Evolutionary conservation across 1,140 invertebrate species (phyloP), one percentile per base, ranked within the genome.

Genomic region (Brachystomella parvula): DNA sequence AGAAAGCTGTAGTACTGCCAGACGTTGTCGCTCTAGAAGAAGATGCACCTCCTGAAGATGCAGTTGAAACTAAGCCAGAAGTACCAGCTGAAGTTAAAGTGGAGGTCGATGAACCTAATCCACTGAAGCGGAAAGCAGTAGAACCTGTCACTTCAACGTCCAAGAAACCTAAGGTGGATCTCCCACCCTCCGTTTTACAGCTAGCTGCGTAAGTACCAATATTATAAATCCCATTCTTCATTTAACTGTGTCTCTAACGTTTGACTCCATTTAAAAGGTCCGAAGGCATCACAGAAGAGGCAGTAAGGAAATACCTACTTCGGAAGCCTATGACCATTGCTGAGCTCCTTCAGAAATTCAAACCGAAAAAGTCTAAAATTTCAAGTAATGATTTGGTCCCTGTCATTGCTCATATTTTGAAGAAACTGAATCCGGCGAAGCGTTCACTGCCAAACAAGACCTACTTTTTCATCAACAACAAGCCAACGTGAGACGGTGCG

Each of bases 321-420:
- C 83, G 95, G 0, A 97, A 97, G 76, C 94, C 94, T 1, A 95
- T 97, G 88, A 97, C 94, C 0, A 90, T 94, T 0, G 96, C 91
- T 0, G 94, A 97, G 76, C 78, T 98, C 19, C 77, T 97, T 3
- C 90, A 94, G 49, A 97, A 97, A 79, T 96, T 97, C 79, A 95
- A 94, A 77, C 90, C 89, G 26, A 95, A 95, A 76, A 92, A 94
- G 74, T 90, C 89, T n/a, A 91, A 91, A 15, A 82, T 96, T 32
- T 87, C 85, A 24, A 90, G 87, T 61, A 91, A 96, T 67, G 87
- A 95, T 65, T 81, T 97, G 67, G 92, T 95, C 1, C 89, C 89
- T 70, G 87, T 90, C 24, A 95, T 97, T 84, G 94, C 92, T 28
- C 89, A 94, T 75, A 92, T 97, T 66, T 81, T 97, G 17, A 96